Percentiles rank a stretch among this genome's conserved stretches.
These are phyloP conservation scores for Adelognathus sp. DNA, from an alignment of 2,888 invertebrate genomes.

Conservation along the genomic window DNA sequence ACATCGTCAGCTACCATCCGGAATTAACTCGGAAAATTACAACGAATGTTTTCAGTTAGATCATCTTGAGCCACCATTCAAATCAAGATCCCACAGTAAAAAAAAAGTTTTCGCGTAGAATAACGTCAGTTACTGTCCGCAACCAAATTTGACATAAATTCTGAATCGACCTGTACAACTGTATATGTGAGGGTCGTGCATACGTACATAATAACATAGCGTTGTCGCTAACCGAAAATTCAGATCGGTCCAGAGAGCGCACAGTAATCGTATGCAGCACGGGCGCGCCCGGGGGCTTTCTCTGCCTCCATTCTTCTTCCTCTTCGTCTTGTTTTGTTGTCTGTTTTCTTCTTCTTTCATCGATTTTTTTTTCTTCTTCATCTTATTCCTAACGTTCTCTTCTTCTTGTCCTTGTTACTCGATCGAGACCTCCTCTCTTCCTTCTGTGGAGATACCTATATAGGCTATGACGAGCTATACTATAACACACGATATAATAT, in stretches of 20 bases:
- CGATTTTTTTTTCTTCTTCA: conserved; percentile 11
- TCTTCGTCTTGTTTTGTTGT: conserved; percentile 2
- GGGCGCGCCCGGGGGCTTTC: conserved; percentile 63
- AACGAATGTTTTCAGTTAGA: too few relatives aligned
- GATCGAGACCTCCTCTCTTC: neutral
- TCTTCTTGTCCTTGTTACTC: conserved; percentile 34
- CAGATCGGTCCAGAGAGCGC: conserved; percentile 57
- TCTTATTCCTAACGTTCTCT: too few relatives aligned
- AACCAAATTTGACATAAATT: too few relatives aligned
- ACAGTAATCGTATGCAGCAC: conserved; percentile 66
- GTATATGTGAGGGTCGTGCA: conserved; percentile 30
- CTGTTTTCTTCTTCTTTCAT: conserved; percentile 16
- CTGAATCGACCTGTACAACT: too few relatives aligned
- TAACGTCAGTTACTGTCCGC: too few relatives aligned
- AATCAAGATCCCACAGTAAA: too few relatives aligned
- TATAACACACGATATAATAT: conserved; percentile 11
- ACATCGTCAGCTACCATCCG: too few relatives aligned
- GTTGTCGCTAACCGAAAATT: conserved; percentile 63
- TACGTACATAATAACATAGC: conserved; percentile 55
- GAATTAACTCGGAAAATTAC: too few relatives aligned
- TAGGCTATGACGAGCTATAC: conserved; percentile 5
- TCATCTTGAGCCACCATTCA: too few relatives aligned
- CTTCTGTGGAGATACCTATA: neutral
- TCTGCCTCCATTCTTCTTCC: conserved; percentile 41
- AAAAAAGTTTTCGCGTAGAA: too few relatives aligned